phyloP scores from a whole-genome alignment of 2,888 invertebrate species.

The Tromatobia lineatoria region DNA sequence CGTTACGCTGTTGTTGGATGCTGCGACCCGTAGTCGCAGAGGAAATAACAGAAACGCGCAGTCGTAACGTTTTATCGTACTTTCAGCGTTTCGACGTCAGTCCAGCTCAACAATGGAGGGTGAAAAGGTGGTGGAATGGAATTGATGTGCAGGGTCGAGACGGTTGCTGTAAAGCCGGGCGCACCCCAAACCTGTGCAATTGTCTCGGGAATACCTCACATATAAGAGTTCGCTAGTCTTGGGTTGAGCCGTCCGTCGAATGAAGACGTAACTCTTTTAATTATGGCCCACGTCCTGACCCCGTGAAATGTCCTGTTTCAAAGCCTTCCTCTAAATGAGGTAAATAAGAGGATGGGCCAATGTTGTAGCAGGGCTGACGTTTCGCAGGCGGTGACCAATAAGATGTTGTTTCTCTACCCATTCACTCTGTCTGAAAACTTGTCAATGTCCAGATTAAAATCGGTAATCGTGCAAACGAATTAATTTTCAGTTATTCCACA shows the following conservation, averaged over 20 bases:
- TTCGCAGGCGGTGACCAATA: conserved; percentile 45
- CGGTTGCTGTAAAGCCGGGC: conserved; percentile 9
- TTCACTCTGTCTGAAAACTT: conserved; percentile 22
- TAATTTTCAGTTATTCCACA: conserved; percentile 81
- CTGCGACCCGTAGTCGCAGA: conserved; percentile 62
- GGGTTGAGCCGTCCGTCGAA: conserved; percentile 54
- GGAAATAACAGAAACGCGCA: conserved; percentile 68
- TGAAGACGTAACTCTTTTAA: conserved; percentile 81
- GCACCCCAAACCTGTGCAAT: conserved; percentile 32
- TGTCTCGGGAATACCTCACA: conserved; percentile 10
- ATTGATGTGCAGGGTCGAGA: conserved; percentile 4
- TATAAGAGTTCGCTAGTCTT: background rate
- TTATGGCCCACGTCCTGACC: conserved; percentile 76
- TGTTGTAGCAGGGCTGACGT: conserved; percentile 24
- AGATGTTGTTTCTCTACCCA: conserved; percentile 25
- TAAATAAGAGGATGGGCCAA: conserved; percentile 23
- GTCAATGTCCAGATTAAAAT: conserved; percentile 79
- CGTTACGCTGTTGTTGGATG: conserved; percentile 36
- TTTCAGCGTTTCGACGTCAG: conserved; percentile 60
- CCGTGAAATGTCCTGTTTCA: conserved; percentile 22
- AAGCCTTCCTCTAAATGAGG: conserved; percentile 49
- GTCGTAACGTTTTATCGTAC: conserved; percentile 71
- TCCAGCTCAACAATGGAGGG: background rate
- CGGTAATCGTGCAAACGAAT: conserved; percentile 78
- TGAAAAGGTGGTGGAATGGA: conserved; percentile 6